Evolutionary conservation across 2,797 vertebrate genomes (phyloP).

Genomic region (Pelodytes ibericus): DNA sequence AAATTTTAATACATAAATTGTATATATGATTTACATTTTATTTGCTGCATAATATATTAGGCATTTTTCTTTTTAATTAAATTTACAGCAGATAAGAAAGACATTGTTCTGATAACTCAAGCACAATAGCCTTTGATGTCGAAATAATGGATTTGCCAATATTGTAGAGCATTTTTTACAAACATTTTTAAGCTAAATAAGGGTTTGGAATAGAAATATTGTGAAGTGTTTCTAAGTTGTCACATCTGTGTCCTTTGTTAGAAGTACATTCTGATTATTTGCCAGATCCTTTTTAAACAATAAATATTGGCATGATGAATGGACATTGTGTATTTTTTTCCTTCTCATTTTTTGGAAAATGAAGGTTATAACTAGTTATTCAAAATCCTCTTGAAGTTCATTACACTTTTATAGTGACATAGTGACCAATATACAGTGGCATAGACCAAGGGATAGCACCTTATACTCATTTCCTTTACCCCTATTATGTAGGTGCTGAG

Average conservation of each 20-base stretch:
- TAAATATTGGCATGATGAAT: background rate
- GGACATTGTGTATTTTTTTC: background rate
- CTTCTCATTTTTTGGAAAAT: no score
- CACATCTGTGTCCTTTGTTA: constrained; percentile 4
- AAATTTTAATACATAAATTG: background rate
- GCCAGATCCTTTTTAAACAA: background rate
- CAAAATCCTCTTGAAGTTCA: no score
- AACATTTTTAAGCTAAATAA: constrained; percentile 1
- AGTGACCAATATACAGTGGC: no score
- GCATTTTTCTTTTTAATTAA: constrained; percentile 1
- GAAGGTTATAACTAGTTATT: no score
- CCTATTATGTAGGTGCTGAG: no score
- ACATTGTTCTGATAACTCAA: constrained; percentile 19
- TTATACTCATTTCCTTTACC: no score
- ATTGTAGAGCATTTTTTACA: background rate
- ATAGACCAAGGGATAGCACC: no score
- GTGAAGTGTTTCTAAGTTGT: background rate
- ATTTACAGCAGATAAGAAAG: background rate
- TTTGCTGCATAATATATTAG: background rate
- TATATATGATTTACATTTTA: background rate
- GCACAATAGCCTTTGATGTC: constrained; percentile 12
- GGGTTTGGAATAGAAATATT: background rate
- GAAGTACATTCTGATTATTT: background rate
- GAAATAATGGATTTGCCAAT: constrained; percentile 17
- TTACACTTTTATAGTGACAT: no score